These are phyloP conservation scores for Misgurnus anguillicaudatus DNA, from an alignment of 2,113 vertebrate genomes.

Conservation along the genomic window DNA sequence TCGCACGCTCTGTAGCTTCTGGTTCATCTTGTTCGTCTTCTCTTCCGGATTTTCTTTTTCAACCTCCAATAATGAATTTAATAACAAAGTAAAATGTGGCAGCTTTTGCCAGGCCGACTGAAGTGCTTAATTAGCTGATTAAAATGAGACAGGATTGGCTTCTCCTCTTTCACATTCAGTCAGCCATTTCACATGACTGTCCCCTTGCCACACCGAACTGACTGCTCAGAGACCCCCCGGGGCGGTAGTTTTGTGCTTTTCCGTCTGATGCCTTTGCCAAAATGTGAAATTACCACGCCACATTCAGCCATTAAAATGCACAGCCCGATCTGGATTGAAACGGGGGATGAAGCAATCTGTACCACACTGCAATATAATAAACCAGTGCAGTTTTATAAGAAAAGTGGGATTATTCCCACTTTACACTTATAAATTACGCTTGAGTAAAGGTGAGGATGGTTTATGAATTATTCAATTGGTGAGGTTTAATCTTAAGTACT, in stretches of 20 bases:
- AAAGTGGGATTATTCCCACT: not conserved
- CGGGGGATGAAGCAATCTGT: constrained; percentile 33
- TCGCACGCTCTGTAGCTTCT: constrained; percentile 19
- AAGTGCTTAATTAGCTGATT: constrained; percentile 84
- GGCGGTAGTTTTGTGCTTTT: constrained; percentile 75
- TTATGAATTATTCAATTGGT: not conserved
- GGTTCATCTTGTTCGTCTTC: constrained; percentile 60
- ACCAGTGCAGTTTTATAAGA: constrained; percentile 18
- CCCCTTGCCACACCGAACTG: constrained; percentile 62
- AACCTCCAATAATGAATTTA: constrained; percentile 77
- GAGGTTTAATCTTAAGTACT: not conserved
- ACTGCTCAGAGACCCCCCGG: constrained; percentile 75
- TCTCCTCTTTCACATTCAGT: constrained; percentile 69
- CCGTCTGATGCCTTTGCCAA: constrained; percentile 72
- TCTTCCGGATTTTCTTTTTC: constrained; percentile 58
- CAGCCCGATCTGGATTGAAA: constrained; percentile 70
- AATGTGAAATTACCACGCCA: constrained; percentile 80
- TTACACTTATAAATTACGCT: not conserved
- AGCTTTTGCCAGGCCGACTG: constrained; percentile 68
- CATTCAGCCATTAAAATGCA: constrained; percentile 70
- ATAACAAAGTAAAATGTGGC: constrained; percentile 75
- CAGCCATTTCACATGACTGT: constrained; percentile 15
- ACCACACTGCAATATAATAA: constrained; percentile 34
- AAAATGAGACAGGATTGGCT: constrained; percentile 79
- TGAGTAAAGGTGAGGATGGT: not conserved